Evolutionary conservation across 2,113 vertebrate genomes (phyloP), one percentile per base, ranked within the genome.

Genomic region (Pseudorectes ferrugineus): DNA sequence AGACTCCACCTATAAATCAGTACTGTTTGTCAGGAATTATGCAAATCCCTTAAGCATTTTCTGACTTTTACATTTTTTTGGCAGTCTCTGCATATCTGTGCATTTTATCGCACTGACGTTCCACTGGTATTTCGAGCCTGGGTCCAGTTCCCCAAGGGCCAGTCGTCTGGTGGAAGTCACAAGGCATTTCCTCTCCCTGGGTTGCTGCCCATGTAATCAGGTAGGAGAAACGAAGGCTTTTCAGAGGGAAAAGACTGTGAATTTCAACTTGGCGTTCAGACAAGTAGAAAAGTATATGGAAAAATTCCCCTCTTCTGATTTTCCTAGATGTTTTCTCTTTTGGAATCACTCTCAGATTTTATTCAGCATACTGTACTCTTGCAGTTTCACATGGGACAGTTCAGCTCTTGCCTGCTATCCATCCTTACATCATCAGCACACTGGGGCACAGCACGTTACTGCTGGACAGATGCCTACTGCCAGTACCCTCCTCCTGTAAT

Each of bases 31-130:
- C 59, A 85, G 40, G 46, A 92, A 92, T 88, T 57, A 79, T 77
- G 75, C 51, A 95, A 95, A 93, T 88, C 68, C 72, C 65, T 80
- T 63, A 85, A 96, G 79, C 25, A 74, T 83, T 90, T 94, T 96
- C 72, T 85, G 63, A 73, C 65, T 81, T 88, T 77, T 72, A 36
- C 40, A 48, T 42, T 80, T 94, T 81, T 80, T 52, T 93, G 67
- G 93, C 36, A 3, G 59, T 33, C 36, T 80, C 59, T 38, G 36
- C 8, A 3, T 82, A 94, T 93, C 82, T 95, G 75, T 95, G 55
- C 71, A 81, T 83, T 92, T 85, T 74, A 93, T 88, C 2, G 0
- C 67, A 10, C 72, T 88, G 88, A 88, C 6, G 20, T 92, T 76
- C 54, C 93, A 45, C 55, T 71, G 72, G 75, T 57, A 66, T 92